Base-by-base conservation (phyloP, 2,888 invertebrate species). In the Drosophila kanekoi region DNA sequence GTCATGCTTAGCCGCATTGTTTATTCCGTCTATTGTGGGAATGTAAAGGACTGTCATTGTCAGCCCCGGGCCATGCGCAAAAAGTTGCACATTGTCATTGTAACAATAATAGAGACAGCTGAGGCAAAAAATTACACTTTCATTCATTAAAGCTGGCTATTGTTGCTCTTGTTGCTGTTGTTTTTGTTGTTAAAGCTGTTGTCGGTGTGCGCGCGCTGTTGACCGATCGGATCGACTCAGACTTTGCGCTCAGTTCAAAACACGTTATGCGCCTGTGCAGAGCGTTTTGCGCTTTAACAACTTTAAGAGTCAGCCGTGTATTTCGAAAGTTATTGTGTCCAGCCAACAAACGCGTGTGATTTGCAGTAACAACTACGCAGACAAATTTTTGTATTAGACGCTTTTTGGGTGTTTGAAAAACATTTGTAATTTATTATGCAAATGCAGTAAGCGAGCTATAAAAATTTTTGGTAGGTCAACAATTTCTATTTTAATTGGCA, bases 231-330 rank as follows among this genome's bases (percentile, higher is more conserved):
- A 75, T 68, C 75, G 72, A 58, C 59, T 59, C 43, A 51, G 78
- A 58, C 69, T 76, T 56, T 54, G 65, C 38, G 75, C 66, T 87
- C 72, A 84, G 83, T 84, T 84, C 47, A 76, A 84, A 84, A 84
- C 85, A 87, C 81, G 87, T 87, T 87, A 78, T 79, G 79, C 85
- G 81, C 82, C 82, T 79, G 87, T 87, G 81, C 75, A 87, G 83
- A 84, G 87, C 83, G 79, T 81, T 77, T 86, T 77, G 77, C 74
- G 77, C 71, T 72, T 75, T 61, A 67, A 52, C 45, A 70, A 76
- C 65, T 69, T 75, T 14, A 54, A 65, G 28, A 28, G 28, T 28
- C 28, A 73, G 63, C 49, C 63, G 67, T 60, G 56, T 63, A 67
- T 78, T 83, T 83, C 79, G 83, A 83, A 84, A 84, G 87, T 87